These are phyloP conservation scores for Ellobium chinense DNA, from an alignment of 2,888 invertebrate genomes.

Conservation along the genomic window DNA sequence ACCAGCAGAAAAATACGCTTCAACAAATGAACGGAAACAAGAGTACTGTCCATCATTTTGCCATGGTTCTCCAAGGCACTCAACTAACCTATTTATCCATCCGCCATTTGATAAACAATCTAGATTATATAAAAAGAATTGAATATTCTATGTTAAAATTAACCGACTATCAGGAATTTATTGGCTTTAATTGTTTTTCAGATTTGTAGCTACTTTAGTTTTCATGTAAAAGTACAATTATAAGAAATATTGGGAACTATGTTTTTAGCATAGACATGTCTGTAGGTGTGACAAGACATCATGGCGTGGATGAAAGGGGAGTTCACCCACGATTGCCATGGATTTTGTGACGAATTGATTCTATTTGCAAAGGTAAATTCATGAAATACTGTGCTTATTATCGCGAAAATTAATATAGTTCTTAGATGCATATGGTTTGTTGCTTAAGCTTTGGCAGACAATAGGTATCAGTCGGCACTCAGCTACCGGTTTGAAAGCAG, in stretches of 20 bases:
- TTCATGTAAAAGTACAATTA: no score
- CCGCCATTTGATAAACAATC: slow-evolving; percentile 45
- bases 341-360: slow-evolving; percentile 35
- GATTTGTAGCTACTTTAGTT: no score
- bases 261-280: slow-evolving; percentile 20
- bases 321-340: slow-evolving; percentile 52
- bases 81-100: slow-evolving; percentile 36
- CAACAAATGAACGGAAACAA: slow-evolving; percentile 26
- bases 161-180: neutral
- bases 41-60: slow-evolving; percentile 43
- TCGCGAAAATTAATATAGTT: neutral
- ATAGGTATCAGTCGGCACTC: neutral
- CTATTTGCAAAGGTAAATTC: slow-evolving; percentile 35
- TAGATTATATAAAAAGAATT: neutral
- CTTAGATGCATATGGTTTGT: neutral
- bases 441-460: neutral
- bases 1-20: slow-evolving; percentile 32
- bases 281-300: slow-evolving; percentile 38
- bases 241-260: slow-evolving; percentile 1
- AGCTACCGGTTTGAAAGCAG: slow-evolving; percentile 13
- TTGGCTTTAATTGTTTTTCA: neutral
- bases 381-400: neutral
- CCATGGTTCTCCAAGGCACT: slow-evolving; percentile 44
- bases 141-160: neutral
- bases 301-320: slow-evolving; percentile 57